phyloP scores from a whole-genome alignment of 2,797 vertebrate genomes.

The Urocyon cinereoargenteus region DNA sequence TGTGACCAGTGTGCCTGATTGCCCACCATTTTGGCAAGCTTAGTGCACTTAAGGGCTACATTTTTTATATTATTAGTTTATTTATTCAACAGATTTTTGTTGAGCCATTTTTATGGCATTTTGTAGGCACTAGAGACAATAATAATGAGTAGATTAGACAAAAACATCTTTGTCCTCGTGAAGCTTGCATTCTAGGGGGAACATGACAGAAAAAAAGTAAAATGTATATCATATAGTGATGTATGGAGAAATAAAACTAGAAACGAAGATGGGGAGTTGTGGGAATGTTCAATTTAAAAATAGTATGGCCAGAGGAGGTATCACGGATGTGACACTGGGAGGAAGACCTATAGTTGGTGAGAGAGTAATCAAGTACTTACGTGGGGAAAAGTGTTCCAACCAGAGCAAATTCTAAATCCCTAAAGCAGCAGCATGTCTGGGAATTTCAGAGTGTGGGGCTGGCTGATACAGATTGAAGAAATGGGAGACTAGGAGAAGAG shows the following conservation, averaged over 20 bases:
- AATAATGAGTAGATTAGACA: neutral
- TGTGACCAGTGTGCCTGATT: neutral
- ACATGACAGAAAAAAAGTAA: neutral
- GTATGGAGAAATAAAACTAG: neutral
- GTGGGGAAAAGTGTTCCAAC: rapidly evolving
- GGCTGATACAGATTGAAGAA: neutral
- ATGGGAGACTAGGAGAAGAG: neutral
- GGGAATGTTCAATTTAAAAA: neutral
- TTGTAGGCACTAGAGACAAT: neutral
- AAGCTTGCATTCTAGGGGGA: neutral
- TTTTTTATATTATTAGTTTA: neutral
- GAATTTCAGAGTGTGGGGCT: neutral
- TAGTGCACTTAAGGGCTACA: neutral
- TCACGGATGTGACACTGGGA: neutral
- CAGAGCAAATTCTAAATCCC: neutral
- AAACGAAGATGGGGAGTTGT: neutral
- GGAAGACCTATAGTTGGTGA: neutral
- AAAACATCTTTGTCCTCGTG: neutral
- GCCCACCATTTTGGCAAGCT: neutral
- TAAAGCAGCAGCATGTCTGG: neutral
- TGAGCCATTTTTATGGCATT: neutral
- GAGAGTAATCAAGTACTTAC: neutral
- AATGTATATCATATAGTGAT: neutral
- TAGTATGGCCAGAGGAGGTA: neutral
- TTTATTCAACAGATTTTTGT: conserved; percentile 2